Evolutionary conservation across 2,888 invertebrate genomes (phyloP).

Genomic region (Rhimphoctona megacephalus): DNA sequence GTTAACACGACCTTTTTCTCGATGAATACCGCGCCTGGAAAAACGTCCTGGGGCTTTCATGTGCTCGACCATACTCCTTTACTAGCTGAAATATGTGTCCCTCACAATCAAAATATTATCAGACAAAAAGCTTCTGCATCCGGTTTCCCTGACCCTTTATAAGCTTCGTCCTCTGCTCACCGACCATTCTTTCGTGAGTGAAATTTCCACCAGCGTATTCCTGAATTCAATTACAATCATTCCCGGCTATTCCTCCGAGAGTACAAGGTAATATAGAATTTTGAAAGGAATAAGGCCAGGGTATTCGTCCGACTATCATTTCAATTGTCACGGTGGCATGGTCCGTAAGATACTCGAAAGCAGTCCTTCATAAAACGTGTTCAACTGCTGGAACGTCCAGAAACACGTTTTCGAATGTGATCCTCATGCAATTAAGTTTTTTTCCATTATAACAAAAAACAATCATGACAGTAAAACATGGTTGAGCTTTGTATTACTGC

Average conservation of each 20-base stretch:
- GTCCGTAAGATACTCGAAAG: slow-evolving; percentile 22
- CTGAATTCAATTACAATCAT: slow-evolving; percentile 42
- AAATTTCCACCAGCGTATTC: slow-evolving; percentile 9
- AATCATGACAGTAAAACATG: not conserved
- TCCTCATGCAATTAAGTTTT: slow-evolving; percentile 17
- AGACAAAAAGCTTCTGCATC: slow-evolving; percentile 30
- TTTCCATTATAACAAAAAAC: not conserved
- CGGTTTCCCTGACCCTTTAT: not conserved
- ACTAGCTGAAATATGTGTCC: slow-evolving; percentile 20
- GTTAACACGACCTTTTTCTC: slow-evolving; percentile 56
- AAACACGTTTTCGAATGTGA: slow-evolving; percentile 10
- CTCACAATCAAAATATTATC: slow-evolving; percentile 38
- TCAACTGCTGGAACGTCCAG: slow-evolving; percentile 35
- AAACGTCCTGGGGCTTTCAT: slow-evolving; percentile 52
- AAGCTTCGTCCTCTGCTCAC: not conserved
- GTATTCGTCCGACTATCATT: not conserved
- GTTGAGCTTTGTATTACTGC: not conserved
- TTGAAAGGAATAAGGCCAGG: not conserved
- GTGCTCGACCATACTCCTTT: slow-evolving; percentile 20
- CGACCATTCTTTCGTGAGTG: slow-evolving; percentile 14
- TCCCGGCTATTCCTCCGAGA: slow-evolving; percentile 20
- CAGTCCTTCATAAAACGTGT: slow-evolving; percentile 18
- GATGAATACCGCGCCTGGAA: slow-evolving; percentile 45
- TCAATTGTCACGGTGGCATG: slow-evolving; percentile 24
- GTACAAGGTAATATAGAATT: slow-evolving; percentile 21